Evolutionary conservation across 1,140 invertebrate species (phyloP), one percentile per base, ranked within the genome.

Genomic region (Gonatopus flavifemur): DNA sequence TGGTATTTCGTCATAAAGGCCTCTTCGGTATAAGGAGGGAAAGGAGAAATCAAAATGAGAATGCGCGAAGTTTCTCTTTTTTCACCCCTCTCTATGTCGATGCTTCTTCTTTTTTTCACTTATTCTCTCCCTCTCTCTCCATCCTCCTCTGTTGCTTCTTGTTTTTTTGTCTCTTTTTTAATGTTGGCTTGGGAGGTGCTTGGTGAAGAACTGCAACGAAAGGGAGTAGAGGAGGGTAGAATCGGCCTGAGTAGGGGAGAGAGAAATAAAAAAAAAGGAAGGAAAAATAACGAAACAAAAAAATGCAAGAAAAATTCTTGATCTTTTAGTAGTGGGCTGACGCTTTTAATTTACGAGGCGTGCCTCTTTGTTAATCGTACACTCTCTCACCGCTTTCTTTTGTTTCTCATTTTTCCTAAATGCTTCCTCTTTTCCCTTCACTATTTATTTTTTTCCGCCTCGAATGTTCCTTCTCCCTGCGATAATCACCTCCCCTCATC

Each of bases 291-390:
- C 33, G 53, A 57, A 38, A 31, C 33, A 51, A 57, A 44, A 64
- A 55, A 63, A 69, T 52, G 49, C 59, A 49, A 54, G 55, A 39
- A 57, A n/a, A 62, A 62, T 69, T 69, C 55, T 69, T 70, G 62
- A 71, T 72, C 69, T 71, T 59, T 68, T 69, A 69, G n/a, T n/a
- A n/a, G 70, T 64, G 56, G 57, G 55, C 62, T 61, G 67, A 61
- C 58, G 67, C 64, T 70, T 72, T 70, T 70, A 69, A 72, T 72
- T 72, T 61, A 52, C 56, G 45, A 61, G 58, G 49, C 50, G 55
- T 33, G 49, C 54, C 61, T 62, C 58, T 56, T 46, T 69, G 59
- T 71, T 70, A 69, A 71, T 71, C 65, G 66, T 46, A 36, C 30
- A 39, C 30, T 8, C 22, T 13, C 37, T 28, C 19, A 24, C 50